phyloP scores from a whole-genome alignment of 2,113 vertebrate genomes.

The Maccullochella peelii region DNA sequence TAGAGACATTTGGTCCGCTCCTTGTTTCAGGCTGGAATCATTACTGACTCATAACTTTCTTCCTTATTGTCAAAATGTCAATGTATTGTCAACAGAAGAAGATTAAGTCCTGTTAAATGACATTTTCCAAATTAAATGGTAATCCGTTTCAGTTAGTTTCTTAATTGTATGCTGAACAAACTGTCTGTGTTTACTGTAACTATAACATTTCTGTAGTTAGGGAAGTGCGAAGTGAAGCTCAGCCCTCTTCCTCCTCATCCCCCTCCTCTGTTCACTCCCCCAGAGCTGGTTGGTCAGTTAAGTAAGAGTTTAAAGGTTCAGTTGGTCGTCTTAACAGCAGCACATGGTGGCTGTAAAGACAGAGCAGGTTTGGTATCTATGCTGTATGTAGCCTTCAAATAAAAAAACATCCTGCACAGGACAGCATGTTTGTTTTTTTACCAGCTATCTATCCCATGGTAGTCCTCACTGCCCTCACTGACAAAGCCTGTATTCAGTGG shows the following conservation, averaged over 20 bases:
- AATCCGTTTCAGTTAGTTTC: neutral
- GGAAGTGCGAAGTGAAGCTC: neutral
- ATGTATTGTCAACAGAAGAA: neutral
- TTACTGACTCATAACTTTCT: neutral
- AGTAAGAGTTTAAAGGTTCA: slow-evolving; percentile 38
- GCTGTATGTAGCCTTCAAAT: neutral
- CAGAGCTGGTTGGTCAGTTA: slow-evolving; percentile 64
- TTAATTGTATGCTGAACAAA: neutral
- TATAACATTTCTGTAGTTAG: neutral
- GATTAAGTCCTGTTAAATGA: neutral
- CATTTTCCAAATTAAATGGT: neutral
- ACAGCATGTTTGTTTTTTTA: neutral
- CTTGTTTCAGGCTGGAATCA: neutral
- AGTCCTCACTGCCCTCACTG: neutral
- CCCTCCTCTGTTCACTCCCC: slow-evolving; percentile 51
- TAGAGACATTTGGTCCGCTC: neutral
- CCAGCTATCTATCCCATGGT: neutral
- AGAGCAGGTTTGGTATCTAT: neutral
- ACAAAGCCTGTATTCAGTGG: neutral
- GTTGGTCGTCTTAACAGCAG: slow-evolving; percentile 3
- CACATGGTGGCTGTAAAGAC: neutral
- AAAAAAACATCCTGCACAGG: neutral
- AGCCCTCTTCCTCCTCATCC: neutral
- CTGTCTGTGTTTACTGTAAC: neutral
- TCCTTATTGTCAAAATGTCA: neutral